phyloP scores from a whole-genome alignment of 2,113 vertebrate genomes.

The Tyto alba region DNA sequence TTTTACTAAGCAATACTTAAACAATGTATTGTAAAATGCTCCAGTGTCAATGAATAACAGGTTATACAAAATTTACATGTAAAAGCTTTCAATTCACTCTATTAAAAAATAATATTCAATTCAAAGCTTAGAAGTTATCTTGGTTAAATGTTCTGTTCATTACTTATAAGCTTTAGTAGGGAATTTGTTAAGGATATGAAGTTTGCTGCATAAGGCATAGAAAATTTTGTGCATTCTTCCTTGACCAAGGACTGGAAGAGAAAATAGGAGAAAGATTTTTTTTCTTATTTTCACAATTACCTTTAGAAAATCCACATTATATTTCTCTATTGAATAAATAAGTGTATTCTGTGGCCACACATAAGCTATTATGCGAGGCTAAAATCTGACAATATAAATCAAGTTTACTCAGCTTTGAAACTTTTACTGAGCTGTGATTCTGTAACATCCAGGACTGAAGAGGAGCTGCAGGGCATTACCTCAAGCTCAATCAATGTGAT shows the following conservation, averaged over 20 bases:
- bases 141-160: constrained; percentile 55
- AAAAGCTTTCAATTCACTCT: constrained; percentile 32
- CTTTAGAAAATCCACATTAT: neutral
- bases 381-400: neutral
- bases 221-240: constrained; percentile 75
- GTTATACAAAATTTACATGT: neutral
- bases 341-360: neutral
- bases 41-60: neutral
- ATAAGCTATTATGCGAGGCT: neutral
- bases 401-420: neutral
- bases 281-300: neutral
- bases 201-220: constrained; percentile 67
- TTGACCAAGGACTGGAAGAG: constrained; percentile 75
- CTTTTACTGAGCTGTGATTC: too few relatives aligned
- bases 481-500: neutral
- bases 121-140: constrained; percentile 42
- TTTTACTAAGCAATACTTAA: neutral
- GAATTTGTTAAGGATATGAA: constrained; percentile 73
- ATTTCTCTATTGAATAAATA: neutral
- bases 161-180: constrained; percentile 69
- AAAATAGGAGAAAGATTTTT: constrained; percentile 39
- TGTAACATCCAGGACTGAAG: neutral
- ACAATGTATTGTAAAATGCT: neutral
- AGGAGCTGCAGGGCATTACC: neutral
- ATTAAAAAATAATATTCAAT: constrained; percentile 31